These are phyloP conservation scores for Amblyraja radiata DNA, from an alignment of 2,797 vertebrate species.

Conservation along the genomic window DNA sequence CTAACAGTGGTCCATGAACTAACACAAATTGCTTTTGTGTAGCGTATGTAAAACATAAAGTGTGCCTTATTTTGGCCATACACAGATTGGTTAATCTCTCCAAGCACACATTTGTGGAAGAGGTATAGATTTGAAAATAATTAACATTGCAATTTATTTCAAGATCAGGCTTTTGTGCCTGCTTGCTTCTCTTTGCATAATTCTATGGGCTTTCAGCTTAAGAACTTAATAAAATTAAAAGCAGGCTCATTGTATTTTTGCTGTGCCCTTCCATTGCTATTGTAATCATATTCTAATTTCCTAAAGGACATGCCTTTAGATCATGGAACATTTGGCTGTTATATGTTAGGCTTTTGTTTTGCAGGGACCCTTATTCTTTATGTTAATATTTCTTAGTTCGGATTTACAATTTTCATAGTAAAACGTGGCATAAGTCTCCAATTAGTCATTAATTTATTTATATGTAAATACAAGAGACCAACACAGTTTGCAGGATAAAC, in stretches of 20 bases:
- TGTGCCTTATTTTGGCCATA: not conserved
- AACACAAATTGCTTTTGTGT: not conserved
- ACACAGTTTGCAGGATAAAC: not conserved
- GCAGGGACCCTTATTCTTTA: not conserved
- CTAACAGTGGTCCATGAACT: not conserved
- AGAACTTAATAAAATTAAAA: not conserved
- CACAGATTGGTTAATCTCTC: not conserved
- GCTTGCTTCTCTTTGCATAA: not conserved
- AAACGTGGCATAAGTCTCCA: not conserved
- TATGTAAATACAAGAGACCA: not conserved
- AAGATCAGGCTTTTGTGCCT: not conserved
- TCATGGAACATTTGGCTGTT: not conserved
- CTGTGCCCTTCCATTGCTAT: not conserved
- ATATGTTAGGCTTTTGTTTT: not conserved
- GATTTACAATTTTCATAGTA: not conserved
- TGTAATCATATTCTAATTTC: not conserved
- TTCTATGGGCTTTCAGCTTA: not conserved
- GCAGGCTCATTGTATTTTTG: not conserved
- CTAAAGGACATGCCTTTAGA: not conserved
- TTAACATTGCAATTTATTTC: not conserved
- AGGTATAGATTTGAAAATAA: not conserved
- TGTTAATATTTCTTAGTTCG: not conserved
- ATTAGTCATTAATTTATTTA: not conserved
- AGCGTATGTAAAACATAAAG: not conserved
- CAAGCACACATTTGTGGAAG: not conserved